Percentiles rank a stretch among this genome's conserved stretches.
Evolutionary conservation across 2,797 vertebrate species (phyloP).

Genomic region (Coregonus sp.): DNA sequence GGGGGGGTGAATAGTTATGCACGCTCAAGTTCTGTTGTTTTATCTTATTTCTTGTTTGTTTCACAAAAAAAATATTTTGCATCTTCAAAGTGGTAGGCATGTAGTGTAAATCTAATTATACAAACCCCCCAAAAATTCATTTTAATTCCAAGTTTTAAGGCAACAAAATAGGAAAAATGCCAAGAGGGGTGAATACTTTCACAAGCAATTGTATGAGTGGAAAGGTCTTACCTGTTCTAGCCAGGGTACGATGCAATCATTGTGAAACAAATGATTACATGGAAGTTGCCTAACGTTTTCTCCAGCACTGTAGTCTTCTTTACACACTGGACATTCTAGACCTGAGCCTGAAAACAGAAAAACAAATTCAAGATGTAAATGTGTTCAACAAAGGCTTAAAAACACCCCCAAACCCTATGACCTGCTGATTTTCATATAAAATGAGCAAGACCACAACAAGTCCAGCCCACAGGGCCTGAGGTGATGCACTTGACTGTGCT

Average conservation of each 20-base stretch:
- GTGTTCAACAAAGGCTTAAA: no score
- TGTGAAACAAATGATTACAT: conserved; percentile 98
- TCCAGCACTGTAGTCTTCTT: conserved; percentile 93
- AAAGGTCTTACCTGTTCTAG: conserved; percentile 89
- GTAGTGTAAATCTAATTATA: no score
- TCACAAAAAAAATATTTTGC: no score
- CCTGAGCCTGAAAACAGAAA: conserved; percentile 81
- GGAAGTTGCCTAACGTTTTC: conserved; percentile 93
- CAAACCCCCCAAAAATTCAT: no score
- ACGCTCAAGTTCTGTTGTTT: no score
- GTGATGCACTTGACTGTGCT: neutral
- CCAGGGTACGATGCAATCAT: conserved; percentile 97
- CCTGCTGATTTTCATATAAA: neutral
- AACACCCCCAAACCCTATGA: neutral
- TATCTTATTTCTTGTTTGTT: no score
- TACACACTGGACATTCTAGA: conserved; percentile 97
- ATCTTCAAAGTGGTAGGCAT: no score
- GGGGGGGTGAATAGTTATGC: no score
- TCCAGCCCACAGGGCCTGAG: neutral
- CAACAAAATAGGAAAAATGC: no score
- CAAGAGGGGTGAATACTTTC: no score
- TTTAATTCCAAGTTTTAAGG: no score
- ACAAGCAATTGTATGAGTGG: neutral
- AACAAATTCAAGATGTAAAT: neutral
- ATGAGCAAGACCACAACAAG: neutral